These are phyloP conservation scores for Bubo blakistoni DNA, from an alignment of 2,113 vertebrate species.

Conservation along the genomic window DNA sequence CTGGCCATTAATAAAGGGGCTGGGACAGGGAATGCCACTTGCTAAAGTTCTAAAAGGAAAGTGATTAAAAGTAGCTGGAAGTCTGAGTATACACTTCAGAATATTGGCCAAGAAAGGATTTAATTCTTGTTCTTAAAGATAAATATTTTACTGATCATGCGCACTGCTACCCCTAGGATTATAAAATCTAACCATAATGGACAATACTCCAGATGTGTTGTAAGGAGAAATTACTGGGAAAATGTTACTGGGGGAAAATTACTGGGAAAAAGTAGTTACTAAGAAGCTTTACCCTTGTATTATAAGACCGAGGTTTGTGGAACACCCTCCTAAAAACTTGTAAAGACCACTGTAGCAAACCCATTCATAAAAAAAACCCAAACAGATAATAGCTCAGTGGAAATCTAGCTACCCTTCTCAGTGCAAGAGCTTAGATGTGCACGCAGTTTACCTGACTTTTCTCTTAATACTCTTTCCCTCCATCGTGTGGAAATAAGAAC, in stretches of 20 bases:
- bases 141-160: conserved; percentile 66
- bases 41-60: conserved; percentile 49
- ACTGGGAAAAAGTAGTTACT: conserved; percentile 30
- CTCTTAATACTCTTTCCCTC: background rate
- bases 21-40: conserved; percentile 34
- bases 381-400: background rate
- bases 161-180: conserved; percentile 51
- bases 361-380: background rate
- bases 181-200: conserved; percentile 56
- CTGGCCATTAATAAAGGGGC: conserved; percentile 67
- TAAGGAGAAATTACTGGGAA: conserved; percentile 51
- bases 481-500: background rate
- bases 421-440: background rate
- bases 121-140: conserved; percentile 57
- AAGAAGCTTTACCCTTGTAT: conserved; percentile 22
- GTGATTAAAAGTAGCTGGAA: conserved; percentile 44
- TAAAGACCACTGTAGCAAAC: background rate
- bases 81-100: conserved; percentile 21
- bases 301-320: background rate
- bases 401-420: background rate
- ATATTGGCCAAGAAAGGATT: conserved; percentile 42
- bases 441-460: background rate
- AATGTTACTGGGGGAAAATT: conserved; percentile 49
- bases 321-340: background rate
- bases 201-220: conserved; percentile 52